A percentile compares a stretch with the other conserved stretches of the same genome.
phyloP scores from a whole-genome alignment of 2,797 vertebrate genomes.

The Enteromius treurensis region DNA sequence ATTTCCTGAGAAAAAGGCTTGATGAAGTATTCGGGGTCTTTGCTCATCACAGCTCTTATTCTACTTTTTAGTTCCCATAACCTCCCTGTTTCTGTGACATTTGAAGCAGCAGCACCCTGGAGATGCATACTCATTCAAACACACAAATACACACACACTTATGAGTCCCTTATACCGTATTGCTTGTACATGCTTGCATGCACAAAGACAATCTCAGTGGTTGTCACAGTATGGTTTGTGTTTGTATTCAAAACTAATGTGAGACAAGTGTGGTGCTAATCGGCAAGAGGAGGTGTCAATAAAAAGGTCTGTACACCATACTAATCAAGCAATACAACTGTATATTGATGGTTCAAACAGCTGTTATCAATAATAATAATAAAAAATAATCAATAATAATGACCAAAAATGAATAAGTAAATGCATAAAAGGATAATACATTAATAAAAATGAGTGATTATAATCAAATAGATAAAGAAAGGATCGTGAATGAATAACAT shows the following conservation, averaged over 20 bases:
- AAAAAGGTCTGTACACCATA: no score
- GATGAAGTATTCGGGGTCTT: slow-evolving; percentile 39
- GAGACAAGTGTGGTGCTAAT: no score
- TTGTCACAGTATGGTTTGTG: not conserved
- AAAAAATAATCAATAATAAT: no score
- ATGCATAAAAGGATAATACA: no score
- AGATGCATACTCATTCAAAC: slow-evolving; percentile 45
- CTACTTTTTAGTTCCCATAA: slow-evolving; percentile 67
- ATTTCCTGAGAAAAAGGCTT: slow-evolving; percentile 67
- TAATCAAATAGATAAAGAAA: no score
- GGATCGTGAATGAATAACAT: no score
- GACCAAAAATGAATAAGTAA: no score
- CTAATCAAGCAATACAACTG: not conserved
- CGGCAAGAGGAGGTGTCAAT: no score
- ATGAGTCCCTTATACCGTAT: not conserved
- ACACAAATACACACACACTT: not conserved
- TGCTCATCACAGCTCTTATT: slow-evolving; percentile 29
- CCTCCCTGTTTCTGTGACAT: slow-evolving; percentile 53
- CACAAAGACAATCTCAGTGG: not conserved
- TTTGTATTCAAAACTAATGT: no score
- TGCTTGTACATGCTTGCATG: not conserved
- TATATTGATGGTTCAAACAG: no score
- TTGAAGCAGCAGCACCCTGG: slow-evolving; percentile 58
- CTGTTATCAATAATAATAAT: no score
- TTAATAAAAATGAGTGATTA: no score